Evolutionary conservation across 23 tunicate species (phyloP).

Genomic region (Halocynthia roretzi): DNA sequence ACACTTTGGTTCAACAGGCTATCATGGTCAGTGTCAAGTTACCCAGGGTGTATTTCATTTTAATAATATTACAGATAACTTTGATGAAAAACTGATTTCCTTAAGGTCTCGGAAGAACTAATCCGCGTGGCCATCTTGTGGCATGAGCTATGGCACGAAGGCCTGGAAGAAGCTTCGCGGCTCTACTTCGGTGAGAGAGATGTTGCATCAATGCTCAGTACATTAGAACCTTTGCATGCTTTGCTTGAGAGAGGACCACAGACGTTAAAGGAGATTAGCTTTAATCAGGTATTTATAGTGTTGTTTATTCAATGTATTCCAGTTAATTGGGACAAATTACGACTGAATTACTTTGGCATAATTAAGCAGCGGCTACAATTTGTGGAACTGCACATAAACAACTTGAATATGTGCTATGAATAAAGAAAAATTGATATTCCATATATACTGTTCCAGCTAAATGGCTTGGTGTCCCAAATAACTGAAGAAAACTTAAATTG

Average conservation of each 20-base stretch:
- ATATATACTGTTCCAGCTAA: no score
- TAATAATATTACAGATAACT: not conserved
- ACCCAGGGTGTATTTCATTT: not conserved
- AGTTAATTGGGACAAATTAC: no score
- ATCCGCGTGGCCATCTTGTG: constrained; percentile 93
- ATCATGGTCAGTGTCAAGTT: constrained; percentile 51
- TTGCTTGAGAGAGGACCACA: constrained; percentile 63
- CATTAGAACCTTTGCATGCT: constrained; percentile 72
- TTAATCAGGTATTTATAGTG: constrained; percentile 43
- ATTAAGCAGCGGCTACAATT: no score
- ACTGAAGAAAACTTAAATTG: no score
- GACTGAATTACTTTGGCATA: no score
- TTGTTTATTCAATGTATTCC: no score
- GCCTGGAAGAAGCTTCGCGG: constrained; percentile 92
- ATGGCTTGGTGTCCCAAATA: no score
- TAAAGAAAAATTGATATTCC: no score
- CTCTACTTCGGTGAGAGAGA: constrained; percentile 78
- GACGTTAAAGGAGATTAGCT: constrained; percentile 71
- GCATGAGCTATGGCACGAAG: constrained; percentile 98
- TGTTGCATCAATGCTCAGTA: constrained; percentile 65
- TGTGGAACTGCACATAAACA: no score
- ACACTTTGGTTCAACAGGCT: constrained; percentile 74
- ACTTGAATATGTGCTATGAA: no score
- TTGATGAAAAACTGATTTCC: not conserved
- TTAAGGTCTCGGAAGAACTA: constrained; percentile 90